A percentile compares a stretch with the other conserved stretches of the same genome.
These are phyloP conservation scores for Liodrosophila aerea DNA, from an alignment of 2,888 invertebrate genomes.

Conservation along the genomic window DNA sequence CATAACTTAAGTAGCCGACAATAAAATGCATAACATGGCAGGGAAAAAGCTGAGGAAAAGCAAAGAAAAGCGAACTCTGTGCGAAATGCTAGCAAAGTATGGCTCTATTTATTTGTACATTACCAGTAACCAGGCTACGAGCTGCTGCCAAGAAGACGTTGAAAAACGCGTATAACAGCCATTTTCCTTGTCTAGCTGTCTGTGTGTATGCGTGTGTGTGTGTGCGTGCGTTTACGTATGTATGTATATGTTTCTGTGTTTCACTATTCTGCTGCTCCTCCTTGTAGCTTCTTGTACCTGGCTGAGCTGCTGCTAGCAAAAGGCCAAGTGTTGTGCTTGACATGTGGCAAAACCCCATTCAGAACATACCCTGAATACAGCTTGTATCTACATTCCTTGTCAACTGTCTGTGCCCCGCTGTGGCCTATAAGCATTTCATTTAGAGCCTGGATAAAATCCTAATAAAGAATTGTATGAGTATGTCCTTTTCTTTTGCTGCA, in stretches of 20 bases:
- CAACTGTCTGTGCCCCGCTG: slow-evolving; percentile 43
- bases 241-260: slow-evolving; percentile 22
- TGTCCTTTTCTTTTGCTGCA: background rate
- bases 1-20: slow-evolving; percentile 78
- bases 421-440: slow-evolving; percentile 60
- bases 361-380: slow-evolving; percentile 37
- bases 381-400: slow-evolving; percentile 13
- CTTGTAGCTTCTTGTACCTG: slow-evolving; percentile 45
- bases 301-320: slow-evolving; percentile 63
- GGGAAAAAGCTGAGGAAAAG: background rate
- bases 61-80: slow-evolving; percentile 42
- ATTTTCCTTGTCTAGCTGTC: background rate
- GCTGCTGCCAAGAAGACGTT: slow-evolving; percentile 31
- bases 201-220: slow-evolving; percentile 6
- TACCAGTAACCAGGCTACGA: slow-evolving; percentile 46
- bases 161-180: slow-evolving; percentile 37
- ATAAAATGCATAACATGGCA: slow-evolving; percentile 73
- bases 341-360: slow-evolving; percentile 54
- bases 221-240: slow-evolving; percentile 6
- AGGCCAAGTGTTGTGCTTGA: slow-evolving; percentile 74
- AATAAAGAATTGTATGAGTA: background rate
- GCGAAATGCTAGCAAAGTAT: slow-evolving; percentile 66
- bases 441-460: slow-evolving; percentile 36
- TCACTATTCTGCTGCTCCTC: background rate
- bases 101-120: slow-evolving; percentile 74